Conservation (phyloP, 2,888 invertebrate genomes). For the Miltochrista miniata region DNA sequence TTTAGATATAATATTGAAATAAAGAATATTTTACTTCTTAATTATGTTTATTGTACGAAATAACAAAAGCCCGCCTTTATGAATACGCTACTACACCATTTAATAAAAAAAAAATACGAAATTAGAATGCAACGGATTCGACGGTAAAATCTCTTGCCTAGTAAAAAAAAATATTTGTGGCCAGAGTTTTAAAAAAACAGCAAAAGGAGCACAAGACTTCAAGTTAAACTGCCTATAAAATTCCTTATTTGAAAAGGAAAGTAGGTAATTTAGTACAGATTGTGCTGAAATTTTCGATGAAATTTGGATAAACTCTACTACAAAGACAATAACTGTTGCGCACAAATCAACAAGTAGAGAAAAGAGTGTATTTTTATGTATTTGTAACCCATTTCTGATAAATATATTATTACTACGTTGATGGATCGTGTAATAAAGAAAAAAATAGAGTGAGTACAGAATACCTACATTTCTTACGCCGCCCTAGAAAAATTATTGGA, state of each 20-base stretch:
- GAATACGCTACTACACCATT: not conserved
- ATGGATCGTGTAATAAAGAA: not conserved
- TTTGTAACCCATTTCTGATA: slow-evolving; percentile 8
- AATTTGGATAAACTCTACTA: slow-evolving; percentile 19
- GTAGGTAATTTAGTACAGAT: not conserved
- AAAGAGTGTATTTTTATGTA: slow-evolving; percentile 13
- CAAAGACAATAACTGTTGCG: slow-evolving; percentile 64
- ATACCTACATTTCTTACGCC: too few relatives aligned
- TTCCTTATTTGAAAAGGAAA: too few relatives aligned
- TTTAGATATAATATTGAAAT: slow-evolving; percentile 5
- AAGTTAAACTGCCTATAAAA: too few relatives aligned
- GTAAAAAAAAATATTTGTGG: not conserved
- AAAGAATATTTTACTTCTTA: not conserved
- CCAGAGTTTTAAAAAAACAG: not conserved
- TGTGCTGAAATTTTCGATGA: slow-evolving; percentile 5
- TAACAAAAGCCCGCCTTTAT: slow-evolving; percentile 7
- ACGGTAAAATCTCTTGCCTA: too few relatives aligned
- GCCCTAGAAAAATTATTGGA: too few relatives aligned
- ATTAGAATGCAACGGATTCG: not conserved
- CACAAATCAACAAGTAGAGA: slow-evolving; percentile 66
- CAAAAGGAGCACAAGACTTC: not conserved
- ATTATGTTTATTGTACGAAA: not conserved
- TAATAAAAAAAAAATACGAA: not conserved
- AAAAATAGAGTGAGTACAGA: too few relatives aligned
- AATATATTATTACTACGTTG: slow-evolving; percentile 6